phyloP scores from a whole-genome alignment of 2,113 vertebrate genomes.

The Hippoglossus stenolepis region DNA sequence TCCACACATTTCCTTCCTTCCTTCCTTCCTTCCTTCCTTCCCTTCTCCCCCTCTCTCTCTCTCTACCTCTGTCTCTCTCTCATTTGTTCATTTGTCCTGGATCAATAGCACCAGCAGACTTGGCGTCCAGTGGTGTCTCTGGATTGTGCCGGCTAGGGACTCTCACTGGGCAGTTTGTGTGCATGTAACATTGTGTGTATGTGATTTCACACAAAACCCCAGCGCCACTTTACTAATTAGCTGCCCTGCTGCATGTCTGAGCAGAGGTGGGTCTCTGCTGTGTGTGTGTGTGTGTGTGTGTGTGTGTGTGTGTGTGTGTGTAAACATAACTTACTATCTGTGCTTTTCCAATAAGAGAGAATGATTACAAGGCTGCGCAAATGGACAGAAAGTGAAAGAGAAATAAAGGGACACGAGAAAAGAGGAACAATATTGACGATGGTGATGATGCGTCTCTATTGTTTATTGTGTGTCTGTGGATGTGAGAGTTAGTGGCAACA shows the following conservation, averaged over 20 bases:
- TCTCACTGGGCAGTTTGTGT: constrained; percentile 8
- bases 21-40: constrained; percentile 10
- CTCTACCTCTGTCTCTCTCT: constrained; percentile 21
- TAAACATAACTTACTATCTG: not conserved
- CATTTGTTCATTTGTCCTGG: constrained; percentile 59
- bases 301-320: constrained; percentile 23
- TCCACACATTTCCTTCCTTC: constrained; percentile 35
- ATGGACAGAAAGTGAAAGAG: constrained; percentile 31
- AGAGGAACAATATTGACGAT: not conserved
- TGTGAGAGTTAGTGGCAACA: not conserved
- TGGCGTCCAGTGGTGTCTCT: constrained; percentile 54
- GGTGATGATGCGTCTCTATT: not conserved
- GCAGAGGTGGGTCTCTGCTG: constrained; percentile 41
- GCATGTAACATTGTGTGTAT: constrained; percentile 2
- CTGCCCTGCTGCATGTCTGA: constrained; percentile 52
- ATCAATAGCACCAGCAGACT: constrained; percentile 65
- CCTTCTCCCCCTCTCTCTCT: constrained; percentile 20
- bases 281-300: constrained; percentile 17
- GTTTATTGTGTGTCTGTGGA: not conserved
- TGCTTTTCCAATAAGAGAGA: not conserved
- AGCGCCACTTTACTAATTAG: constrained; percentile 69
- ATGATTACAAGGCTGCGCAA: constrained; percentile 28
- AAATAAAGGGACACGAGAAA: not conserved
- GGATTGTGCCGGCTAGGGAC: constrained; percentile 37
- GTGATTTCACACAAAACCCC: constrained; percentile 46